Evolutionary conservation across 2,888 invertebrate species (phyloP).

Genomic region (Mechanitis mazaeus): DNA sequence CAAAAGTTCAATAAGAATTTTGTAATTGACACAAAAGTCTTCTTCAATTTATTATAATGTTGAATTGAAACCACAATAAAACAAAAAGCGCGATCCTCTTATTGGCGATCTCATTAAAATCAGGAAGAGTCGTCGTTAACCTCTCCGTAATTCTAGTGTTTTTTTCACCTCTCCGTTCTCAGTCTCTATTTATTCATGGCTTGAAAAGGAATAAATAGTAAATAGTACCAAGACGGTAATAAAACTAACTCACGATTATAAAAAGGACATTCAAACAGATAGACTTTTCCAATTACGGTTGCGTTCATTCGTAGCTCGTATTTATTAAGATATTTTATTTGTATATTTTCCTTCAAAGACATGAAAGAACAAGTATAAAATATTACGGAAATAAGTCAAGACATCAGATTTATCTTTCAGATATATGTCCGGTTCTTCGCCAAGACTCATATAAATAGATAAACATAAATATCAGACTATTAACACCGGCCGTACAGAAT

Average conservation of each 20-base stretch:
- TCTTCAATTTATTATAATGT: conserved; percentile 3
- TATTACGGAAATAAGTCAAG: conserved; percentile 2
- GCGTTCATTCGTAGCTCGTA: conserved; percentile 2
- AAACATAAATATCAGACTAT: conserved; percentile 23
- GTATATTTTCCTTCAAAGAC: background rate
- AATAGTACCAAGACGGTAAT: conserved; percentile 8
- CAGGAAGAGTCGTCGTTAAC: conserved; percentile 60
- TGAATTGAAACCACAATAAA: conserved; percentile 20
- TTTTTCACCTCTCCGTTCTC: conserved; percentile 30
- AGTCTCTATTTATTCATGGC: conserved; percentile 28
- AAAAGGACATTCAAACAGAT: conserved; percentile 5
- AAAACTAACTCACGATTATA: conserved; percentile 7
- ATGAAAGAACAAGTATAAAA: conserved; percentile 6
- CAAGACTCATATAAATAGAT: conserved; percentile 12
- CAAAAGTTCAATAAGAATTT: background rate
- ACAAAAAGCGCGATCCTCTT: conserved; percentile 35
- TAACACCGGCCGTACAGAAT: conserved; percentile 20
- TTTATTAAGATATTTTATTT: background rate
- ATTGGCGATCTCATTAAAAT: conserved; percentile 70
- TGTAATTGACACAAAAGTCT: background rate
- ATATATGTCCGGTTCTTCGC: conserved; percentile 9
- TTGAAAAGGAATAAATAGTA: conserved; percentile 26
- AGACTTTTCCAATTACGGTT: conserved; percentile 7
- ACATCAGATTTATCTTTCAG: conserved; percentile 9
- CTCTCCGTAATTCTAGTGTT: conserved; percentile 29